A percentile compares a stretch with the other conserved stretches of the same genome.
phyloP scores from a whole-genome alignment of 2,888 invertebrate species.

The Hedychridium roseum region DNA sequence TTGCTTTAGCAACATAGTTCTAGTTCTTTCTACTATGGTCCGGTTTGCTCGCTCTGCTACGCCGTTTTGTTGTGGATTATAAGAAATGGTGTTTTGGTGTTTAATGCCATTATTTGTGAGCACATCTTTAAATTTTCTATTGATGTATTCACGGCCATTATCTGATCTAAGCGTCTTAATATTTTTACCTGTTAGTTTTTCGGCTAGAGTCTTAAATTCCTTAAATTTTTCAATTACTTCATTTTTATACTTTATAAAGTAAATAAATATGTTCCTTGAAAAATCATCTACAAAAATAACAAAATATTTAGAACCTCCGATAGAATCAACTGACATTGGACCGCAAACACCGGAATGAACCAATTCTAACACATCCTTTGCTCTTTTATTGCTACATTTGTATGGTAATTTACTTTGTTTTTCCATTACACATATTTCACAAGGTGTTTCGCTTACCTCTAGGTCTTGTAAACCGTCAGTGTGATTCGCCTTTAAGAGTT shows the following conservation, averaged over 20 bases:
- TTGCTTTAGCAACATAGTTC: conserved; percentile 2
- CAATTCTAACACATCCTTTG: neutral
- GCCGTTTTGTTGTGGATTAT: conserved; percentile 12
- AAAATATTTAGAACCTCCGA: neutral
- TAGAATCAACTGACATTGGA: neutral
- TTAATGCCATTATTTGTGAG: neutral
- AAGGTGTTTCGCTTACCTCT: neutral
- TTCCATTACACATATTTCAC: neutral
- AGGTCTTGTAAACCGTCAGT: neutral
- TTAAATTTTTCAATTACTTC: neutral
- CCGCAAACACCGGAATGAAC: neutral
- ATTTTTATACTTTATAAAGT: neutral
- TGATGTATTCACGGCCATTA: neutral
- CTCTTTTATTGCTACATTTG: neutral
- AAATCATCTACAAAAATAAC: neutral
- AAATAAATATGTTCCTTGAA: neutral
- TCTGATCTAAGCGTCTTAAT: neutral
- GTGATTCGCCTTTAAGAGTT: neutral
- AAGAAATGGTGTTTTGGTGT: no score
- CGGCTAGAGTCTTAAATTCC: neutral
- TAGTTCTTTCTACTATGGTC: conserved; percentile 1
- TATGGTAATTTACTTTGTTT: neutral
- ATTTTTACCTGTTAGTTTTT: neutral
- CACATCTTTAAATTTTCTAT: neutral
- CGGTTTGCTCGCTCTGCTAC: conserved; percentile 6